These are phyloP conservation scores for Limnephilus lunatus DNA, from an alignment of 2,888 invertebrate species.

Conservation along the genomic window DNA sequence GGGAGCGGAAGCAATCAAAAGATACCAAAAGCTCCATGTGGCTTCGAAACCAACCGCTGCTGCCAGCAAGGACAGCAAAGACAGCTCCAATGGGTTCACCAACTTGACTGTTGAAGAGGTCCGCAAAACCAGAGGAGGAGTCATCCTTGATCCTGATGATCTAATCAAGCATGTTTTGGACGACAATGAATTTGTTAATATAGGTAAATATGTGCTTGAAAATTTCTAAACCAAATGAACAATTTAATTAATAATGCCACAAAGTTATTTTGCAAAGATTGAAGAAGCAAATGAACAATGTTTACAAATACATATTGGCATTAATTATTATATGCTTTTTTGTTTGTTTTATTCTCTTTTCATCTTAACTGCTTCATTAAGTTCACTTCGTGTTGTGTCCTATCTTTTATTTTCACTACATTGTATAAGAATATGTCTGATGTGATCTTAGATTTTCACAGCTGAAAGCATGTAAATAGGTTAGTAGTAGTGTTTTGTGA, in stretches of 20 bases:
- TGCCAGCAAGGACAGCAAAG: constrained; percentile 47
- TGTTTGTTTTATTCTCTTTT: no score
- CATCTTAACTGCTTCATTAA: no score
- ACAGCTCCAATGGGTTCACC: constrained; percentile 66
- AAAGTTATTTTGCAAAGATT: no score
- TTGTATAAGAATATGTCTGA: no score
- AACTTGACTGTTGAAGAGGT: constrained; percentile 72
- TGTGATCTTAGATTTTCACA: no score
- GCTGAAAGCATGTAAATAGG: no score
- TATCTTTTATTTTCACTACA: no score
- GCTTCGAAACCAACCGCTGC: constrained; percentile 28
- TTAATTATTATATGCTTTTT: no score
- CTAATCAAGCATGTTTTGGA: constrained; percentile 76
- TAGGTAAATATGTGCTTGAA: constrained; percentile 72
- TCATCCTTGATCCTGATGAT: constrained; percentile 78
- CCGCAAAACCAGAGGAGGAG: constrained; percentile 78
- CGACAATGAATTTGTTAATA: constrained; percentile 79
- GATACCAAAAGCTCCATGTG: constrained; percentile 72
- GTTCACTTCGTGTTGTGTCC: no score
- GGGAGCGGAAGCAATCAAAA: constrained; percentile 74
- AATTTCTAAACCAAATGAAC: background rate
- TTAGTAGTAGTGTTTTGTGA: no score
- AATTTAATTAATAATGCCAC: no score
- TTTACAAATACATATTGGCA: background rate
- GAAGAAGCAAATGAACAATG: background rate